phyloP scores from a whole-genome alignment of 2,888 invertebrate genomes.

The Carterocephalus palaemon region DNA sequence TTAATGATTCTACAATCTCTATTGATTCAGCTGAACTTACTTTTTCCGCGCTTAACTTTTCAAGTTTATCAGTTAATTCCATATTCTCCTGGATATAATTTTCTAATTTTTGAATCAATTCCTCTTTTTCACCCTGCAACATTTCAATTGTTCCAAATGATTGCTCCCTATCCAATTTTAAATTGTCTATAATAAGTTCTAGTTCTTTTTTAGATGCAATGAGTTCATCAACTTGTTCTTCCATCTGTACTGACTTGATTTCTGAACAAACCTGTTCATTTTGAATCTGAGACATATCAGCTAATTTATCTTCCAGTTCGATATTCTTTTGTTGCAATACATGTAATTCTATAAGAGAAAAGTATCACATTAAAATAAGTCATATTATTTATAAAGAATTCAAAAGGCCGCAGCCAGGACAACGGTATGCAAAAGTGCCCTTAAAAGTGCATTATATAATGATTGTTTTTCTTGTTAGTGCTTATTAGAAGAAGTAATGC shows the following conservation, averaged over 20 bases:
- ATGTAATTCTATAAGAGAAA: constrained; percentile 69
- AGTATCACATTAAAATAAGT: constrained; percentile 10
- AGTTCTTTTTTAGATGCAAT: constrained; percentile 71
- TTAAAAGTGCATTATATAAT: too few relatives aligned
- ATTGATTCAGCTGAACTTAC: constrained; percentile 87
- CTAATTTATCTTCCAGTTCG: constrained; percentile 79
- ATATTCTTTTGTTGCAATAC: constrained; percentile 80
- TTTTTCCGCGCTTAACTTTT: constrained; percentile 84
- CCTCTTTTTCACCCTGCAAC: constrained; percentile 80
- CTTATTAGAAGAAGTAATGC: too few relatives aligned
- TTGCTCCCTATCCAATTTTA: constrained; percentile 75
- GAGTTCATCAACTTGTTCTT: constrained; percentile 84
- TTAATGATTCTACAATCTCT: constrained; percentile 85
- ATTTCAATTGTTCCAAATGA: constrained; percentile 75
- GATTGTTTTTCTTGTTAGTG: too few relatives aligned
- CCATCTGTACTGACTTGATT: constrained; percentile 87
- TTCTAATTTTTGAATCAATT: constrained; percentile 80
- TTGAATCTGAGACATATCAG: constrained; percentile 81
- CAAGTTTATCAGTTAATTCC: constrained; percentile 84
- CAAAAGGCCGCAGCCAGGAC: too few relatives aligned
- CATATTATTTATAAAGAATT: not conserved
- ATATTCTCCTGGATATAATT: constrained; percentile 85
- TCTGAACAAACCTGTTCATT: constrained; percentile 86
- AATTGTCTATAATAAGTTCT: constrained; percentile 67
- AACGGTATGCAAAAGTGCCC: too few relatives aligned